These are phyloP conservation scores for Tychaedon coryphoeus DNA, from an alignment of 2,113 vertebrate genomes.

Conservation along the genomic window DNA sequence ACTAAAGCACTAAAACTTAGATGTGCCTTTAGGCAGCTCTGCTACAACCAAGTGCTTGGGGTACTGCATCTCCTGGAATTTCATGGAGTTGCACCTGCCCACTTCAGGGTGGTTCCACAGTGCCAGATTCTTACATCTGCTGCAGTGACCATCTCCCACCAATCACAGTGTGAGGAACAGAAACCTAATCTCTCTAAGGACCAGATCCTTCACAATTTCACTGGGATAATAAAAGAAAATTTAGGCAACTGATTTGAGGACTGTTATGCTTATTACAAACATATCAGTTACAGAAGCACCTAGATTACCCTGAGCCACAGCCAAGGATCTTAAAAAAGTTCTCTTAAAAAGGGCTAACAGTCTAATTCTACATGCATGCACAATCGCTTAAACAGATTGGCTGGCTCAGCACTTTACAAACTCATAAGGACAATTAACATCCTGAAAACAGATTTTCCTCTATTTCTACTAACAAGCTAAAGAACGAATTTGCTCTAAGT, in stretches of 20 bases:
- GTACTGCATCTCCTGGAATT: background rate
- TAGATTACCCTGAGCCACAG: background rate
- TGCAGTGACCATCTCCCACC: background rate
- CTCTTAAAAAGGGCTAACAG: background rate
- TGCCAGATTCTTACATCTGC: background rate
- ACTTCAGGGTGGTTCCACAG: rapidly evolving
- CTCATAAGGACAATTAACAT: background rate
- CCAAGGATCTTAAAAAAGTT: background rate
- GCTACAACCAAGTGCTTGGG: background rate
- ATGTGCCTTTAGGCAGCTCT: background rate
- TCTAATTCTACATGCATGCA: background rate
- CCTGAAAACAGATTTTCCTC: background rate
- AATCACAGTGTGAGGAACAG: background rate
- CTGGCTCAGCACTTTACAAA: background rate
- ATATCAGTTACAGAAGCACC: background rate
- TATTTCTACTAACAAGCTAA: background rate
- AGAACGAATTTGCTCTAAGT: background rate
- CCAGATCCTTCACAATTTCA: background rate
- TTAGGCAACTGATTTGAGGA: background rate
- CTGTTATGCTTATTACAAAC: background rate
- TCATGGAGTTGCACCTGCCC: background rate
- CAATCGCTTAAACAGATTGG: background rate
- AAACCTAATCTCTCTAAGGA: background rate
- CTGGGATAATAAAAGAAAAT: background rate
- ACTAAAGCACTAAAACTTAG: background rate